Evolutionary conservation across 1,140 invertebrate species (phyloP).

Genomic region (Atta texana): DNA sequence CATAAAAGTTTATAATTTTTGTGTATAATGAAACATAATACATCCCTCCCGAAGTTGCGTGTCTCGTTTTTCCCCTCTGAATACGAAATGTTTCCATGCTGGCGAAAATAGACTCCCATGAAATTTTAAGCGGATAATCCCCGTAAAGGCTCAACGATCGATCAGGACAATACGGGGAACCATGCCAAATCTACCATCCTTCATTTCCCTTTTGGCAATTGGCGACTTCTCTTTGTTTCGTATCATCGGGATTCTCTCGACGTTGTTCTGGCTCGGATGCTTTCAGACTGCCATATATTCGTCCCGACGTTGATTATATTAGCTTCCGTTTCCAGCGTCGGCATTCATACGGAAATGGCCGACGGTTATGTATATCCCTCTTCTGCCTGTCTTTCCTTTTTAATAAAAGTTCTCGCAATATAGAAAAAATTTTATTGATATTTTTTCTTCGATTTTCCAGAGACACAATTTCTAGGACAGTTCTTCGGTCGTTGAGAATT

Average conservation of each 20-base stretch:
- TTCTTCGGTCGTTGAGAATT: not conserved
- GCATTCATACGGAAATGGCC: slow-evolving; percentile 25
- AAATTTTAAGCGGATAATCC: slow-evolving; percentile 41
- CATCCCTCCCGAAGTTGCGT: not conserved
- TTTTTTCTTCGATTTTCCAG: not conserved
- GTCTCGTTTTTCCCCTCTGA: not conserved
- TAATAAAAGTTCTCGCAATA: not conserved
- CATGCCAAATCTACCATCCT: not conserved
- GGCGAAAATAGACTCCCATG: not conserved
- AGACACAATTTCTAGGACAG: not conserved
- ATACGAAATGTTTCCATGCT: not conserved
- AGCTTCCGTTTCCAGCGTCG: slow-evolving; percentile 4
- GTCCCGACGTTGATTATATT: slow-evolving; percentile 22
- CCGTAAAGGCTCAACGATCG: slow-evolving; percentile 21
- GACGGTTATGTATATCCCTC: not conserved
- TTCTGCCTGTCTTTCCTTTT: not conserved
- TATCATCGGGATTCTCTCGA: slow-evolving; percentile 20
- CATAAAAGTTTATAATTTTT: not conserved
- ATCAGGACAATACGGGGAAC: slow-evolving; percentile 32
- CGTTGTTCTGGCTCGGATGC: not conserved
- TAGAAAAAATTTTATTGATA: not conserved
- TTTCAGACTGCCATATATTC: slow-evolving; percentile 13
- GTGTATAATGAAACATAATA: not conserved
- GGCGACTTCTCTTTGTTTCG: slow-evolving; percentile 28
- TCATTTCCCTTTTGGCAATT: not conserved